These are phyloP conservation scores for Synergus umbraculus DNA, from an alignment of 2,888 invertebrate species.

Conservation along the genomic window DNA sequence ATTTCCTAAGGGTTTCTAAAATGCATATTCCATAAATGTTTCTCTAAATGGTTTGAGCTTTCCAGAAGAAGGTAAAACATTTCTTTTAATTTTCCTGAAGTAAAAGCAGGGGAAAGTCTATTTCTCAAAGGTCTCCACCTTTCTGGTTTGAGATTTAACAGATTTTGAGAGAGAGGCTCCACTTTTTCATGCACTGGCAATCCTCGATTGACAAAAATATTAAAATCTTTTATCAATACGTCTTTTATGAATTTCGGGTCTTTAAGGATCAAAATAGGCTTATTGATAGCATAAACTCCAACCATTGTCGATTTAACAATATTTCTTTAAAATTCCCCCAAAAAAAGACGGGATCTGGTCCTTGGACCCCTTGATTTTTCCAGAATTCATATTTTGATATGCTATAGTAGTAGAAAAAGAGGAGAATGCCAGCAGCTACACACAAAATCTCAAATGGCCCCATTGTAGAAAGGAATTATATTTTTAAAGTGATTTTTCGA, in stretches of 20 bases:
- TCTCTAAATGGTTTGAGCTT: conserved; percentile 70
- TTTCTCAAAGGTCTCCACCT: conserved; percentile 77
- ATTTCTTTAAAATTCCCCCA: conserved; percentile 76
- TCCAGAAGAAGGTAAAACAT: conserved; percentile 76
- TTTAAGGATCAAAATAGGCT: conserved; percentile 59
- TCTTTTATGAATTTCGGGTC: conserved; percentile 58
- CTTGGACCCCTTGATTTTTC: conserved; percentile 73
- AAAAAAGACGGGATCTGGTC: conserved; percentile 72
- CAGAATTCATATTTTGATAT: conserved; percentile 68
- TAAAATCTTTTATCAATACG: conserved; percentile 39
- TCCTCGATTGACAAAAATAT: conserved; percentile 61
- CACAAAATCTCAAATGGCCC: not conserved
- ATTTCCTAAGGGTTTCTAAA: conserved; percentile 77
- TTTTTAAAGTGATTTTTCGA: too few species aligned
- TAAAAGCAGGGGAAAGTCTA: conserved; percentile 77
- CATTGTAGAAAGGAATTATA: conserved; percentile 55
- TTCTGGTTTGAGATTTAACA: conserved; percentile 71
- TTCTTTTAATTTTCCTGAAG: conserved; percentile 57
- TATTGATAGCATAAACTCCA: conserved; percentile 58
- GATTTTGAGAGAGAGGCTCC: conserved; percentile 71
- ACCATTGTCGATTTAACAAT: conserved; percentile 57
- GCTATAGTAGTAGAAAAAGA: conserved; percentile 46
- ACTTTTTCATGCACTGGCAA: conserved; percentile 46
- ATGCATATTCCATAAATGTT: conserved; percentile 55
- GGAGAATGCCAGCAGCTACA: not conserved